Evolutionary conservation across 2,113 vertebrate genomes (phyloP).

Genomic region (Manacus vitellinus): DNA sequence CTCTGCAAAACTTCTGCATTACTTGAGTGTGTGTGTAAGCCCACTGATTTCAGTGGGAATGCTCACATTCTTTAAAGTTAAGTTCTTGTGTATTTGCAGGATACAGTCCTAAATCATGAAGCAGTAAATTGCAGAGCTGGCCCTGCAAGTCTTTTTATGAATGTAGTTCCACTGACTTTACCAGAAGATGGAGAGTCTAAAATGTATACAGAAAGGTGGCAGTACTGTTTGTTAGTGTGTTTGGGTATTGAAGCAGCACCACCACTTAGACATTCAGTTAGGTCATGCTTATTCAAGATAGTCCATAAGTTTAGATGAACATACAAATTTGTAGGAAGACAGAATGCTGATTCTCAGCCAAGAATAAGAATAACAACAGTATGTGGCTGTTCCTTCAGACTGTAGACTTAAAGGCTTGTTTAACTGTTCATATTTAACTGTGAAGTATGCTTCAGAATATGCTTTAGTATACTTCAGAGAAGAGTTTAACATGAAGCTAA

Average conservation of each 20-base stretch:
- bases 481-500: background rate
- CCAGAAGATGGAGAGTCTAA: background rate
- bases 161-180: conserved; percentile 43
- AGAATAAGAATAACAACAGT: background rate
- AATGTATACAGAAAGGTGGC: background rate
- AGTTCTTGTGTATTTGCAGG: background rate
- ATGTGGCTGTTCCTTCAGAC: background rate
- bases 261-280: background rate
- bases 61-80: background rate
- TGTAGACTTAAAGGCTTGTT: background rate
- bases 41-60: background rate
- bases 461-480: background rate
- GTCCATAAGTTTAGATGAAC: background rate
- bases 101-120: conserved; percentile 6
- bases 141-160: background rate
- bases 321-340: background rate
- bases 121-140: conserved; percentile 18
- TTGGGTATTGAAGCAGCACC: background rate
- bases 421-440: background rate
- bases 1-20: conserved; percentile 13
- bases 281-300: background rate
- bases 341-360: background rate
- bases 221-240: background rate
- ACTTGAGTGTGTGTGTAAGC: background rate
- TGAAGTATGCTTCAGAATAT: background rate